phyloP scores from a whole-genome alignment of 2,113 vertebrate genomes.

The Scartelaos histophorus region DNA sequence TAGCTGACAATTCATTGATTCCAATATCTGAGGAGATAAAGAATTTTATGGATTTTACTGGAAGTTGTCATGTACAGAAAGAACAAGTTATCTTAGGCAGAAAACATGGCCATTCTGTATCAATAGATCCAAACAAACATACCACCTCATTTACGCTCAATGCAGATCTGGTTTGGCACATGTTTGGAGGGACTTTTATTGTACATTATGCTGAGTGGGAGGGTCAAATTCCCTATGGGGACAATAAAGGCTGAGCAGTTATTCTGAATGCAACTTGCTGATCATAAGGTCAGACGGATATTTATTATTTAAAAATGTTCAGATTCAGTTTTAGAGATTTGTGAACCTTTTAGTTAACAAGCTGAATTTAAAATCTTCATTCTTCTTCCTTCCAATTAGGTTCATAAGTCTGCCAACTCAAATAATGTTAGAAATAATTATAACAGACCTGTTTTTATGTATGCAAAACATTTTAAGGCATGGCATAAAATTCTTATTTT shows the following conservation, averaged over 20 bases:
- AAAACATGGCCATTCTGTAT: slow-evolving; percentile 19
- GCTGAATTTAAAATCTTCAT: not conserved
- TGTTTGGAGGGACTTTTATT: too few relatives aligned
- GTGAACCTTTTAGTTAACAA: not conserved
- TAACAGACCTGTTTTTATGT: too few relatives aligned
- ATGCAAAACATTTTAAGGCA: too few relatives aligned
- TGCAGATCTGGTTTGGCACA: too few relatives aligned
- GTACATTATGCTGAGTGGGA: too few relatives aligned
- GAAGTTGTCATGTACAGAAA: slow-evolving; percentile 19
- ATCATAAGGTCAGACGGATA: not conserved
- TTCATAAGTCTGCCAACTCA: too few relatives aligned
- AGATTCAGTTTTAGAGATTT: not conserved
- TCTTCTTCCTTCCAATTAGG: not conserved
- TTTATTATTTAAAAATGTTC: not conserved
- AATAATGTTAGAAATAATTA: too few relatives aligned
- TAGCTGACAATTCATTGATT: slow-evolving; percentile 27
- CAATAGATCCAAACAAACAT: not conserved
- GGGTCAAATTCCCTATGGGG: too few relatives aligned
- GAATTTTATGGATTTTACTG: not conserved
- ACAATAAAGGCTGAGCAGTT: not conserved
- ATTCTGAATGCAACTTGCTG: not conserved
- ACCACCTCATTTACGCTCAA: not conserved
- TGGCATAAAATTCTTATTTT: too few relatives aligned
- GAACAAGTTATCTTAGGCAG: slow-evolving; percentile 19
- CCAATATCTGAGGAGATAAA: slow-evolving; percentile 14